Base-by-base conservation (phyloP, 2,888 invertebrate genomes). In the Limnephilus lunatus region DNA sequence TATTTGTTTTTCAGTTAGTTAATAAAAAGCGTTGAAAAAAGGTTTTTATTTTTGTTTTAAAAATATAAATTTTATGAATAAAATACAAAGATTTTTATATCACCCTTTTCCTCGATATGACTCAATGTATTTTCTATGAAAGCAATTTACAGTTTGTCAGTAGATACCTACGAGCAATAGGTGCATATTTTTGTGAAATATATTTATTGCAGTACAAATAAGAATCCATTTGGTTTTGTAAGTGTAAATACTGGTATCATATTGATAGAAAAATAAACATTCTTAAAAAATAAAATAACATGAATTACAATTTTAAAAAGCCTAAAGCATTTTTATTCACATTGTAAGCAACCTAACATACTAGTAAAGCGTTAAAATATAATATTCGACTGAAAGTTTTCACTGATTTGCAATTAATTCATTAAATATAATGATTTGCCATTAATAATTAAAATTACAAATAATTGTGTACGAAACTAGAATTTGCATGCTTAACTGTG, bases 81-180 rank as follows among this genome's bases (percentile, higher is more conserved):
- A 68, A 68, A 25, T 68, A 68, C 68, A 68, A 68, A 25, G 25
- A 82, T 82, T 5, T 32, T 82, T 82, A 15, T 15, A 82, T 82
- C 82, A 82, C 82, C 31, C 82, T 82, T 82, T 82, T 32, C 82
- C 14, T 82, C 82, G 82, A 82, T 82, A 82, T 82, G 82, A 82
- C 14, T 82, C 82, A 31, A 31, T 32, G 82, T 82, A 82, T 82
- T 82, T 82, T 82, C 32, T 68, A 68, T 25, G 1, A 25, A 68
- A 68, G 68, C 68, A n/a, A n/a, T 68, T 68, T 68, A 68, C 68
- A 68, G 68, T 68, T n/a, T 25, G 68, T 25, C 25, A n/a, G 68
- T 68, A 19, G 19, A n/a, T 68, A 68, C 53, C 25, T 12, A 44
- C 12, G 19, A 7, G 53, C 19, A 68, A 25, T 4, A 4, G 68